Evolutionary conservation across 1,140 invertebrate genomes (phyloP), one percentile per base, ranked within the genome.

Genomic region (Tachypleus tridentatus): DNA sequence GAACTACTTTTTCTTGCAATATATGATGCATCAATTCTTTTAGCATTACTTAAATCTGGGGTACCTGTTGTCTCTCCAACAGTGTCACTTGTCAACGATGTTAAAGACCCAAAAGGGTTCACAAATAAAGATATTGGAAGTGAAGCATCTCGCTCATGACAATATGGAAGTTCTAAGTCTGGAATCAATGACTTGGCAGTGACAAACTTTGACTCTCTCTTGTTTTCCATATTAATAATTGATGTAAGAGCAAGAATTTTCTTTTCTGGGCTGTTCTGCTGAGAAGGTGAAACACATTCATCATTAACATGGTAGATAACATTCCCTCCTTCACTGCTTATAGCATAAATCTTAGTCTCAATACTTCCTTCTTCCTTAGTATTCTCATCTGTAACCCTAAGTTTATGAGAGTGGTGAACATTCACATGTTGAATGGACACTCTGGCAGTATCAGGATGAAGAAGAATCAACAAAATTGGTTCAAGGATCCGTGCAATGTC

Each of bases 391-490:
- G 72, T n/a, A 8, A 54, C 53, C 53, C n/a, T 7, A n/a, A 54
- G 62, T 64, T 67, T 48, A 54, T 63, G 3, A 62, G 64, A 57
- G 29, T 62, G 64, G 56, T 87, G 79, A 61, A 91, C 85, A 73
- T 85, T 88, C 2, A 91, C 85, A 73, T 93, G 88, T 7, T 90
- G 83, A 4, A 95, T 87, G 59, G 89, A 90, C 66, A 95, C 84
- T 49, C 92, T 82, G 63, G 88, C 87, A 0, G 91, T 93, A 58
- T 86, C 87, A 8, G 88, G 84, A 70, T 90, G 85, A 3, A 95
- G 77, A 3, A 96, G 76, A 74, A 92, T 87, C 54, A 83, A 79
- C 54, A 93, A 79, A 5, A 93, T 76, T 2, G 91, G 88, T 70
- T 89, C 88, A 5, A 95, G 80, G 49, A 96, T 79, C 1, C 90